These are phyloP conservation scores for Amazona guildingii DNA, from an alignment of 2,113 vertebrate species.

Conservation along the genomic window DNA sequence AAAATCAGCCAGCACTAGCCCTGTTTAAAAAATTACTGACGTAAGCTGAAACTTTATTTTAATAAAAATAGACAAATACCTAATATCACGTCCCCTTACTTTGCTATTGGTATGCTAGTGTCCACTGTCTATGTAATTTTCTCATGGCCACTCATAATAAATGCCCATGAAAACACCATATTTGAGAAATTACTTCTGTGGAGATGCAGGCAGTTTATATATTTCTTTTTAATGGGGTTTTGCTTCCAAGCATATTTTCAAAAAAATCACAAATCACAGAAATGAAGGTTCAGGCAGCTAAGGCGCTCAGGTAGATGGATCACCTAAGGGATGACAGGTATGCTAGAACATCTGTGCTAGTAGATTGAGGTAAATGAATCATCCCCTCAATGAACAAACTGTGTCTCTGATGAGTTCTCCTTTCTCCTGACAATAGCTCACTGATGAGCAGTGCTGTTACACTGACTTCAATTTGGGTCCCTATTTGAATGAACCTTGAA, in stretches of 20 bases:
- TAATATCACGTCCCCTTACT: neutral
- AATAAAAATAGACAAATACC: neutral
- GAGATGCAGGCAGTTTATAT: neutral
- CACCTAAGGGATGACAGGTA: neutral
- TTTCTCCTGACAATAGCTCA: neutral
- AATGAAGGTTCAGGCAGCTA: neutral
- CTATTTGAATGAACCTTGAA: neutral
- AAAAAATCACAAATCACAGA: conserved; percentile 6
- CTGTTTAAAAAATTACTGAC: neutral
- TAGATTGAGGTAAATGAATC: neutral
- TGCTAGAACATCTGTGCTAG: neutral
- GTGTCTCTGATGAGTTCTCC: neutral
- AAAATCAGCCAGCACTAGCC: neutral
- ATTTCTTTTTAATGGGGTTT: conserved; percentile 3
- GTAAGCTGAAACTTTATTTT: neutral
- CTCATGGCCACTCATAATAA: neutral
- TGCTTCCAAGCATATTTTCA: neutral
- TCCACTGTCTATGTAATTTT: neutral
- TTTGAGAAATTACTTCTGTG: neutral
- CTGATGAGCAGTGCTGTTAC: neutral
- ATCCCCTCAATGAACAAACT: neutral
- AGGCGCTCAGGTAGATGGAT: conserved; percentile 12
- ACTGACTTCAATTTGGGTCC: neutral
- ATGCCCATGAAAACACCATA: neutral
- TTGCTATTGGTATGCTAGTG: neutral